Percentiles rank a stretch among this genome's conserved stretches.
Conservation (phyloP, 2,797 vertebrate genomes). For the Hypotaenidia okinawae region DNA sequence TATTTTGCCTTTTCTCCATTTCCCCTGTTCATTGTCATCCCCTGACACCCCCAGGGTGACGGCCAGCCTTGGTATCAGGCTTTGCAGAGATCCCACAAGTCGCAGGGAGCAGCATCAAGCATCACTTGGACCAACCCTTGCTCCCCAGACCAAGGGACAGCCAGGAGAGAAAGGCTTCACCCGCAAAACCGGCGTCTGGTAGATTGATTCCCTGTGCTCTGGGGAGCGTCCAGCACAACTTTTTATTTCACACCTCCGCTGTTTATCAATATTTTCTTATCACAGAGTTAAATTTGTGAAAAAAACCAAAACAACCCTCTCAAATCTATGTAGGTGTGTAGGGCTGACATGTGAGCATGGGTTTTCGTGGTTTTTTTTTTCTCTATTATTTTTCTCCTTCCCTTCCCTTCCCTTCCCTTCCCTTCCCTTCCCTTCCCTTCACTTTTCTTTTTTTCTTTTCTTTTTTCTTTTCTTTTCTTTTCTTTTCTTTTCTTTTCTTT, state of each 20-base stretch:
- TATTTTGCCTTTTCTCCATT: background rate
- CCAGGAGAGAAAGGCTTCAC: background rate
- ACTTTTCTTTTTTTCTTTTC: too few relatives aligned
- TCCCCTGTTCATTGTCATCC: background rate
- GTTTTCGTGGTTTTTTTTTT: background rate
- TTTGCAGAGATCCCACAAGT: background rate
- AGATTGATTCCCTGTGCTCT: background rate
- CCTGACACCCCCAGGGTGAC: background rate
- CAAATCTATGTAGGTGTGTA: accelerated
- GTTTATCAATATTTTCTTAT: background rate
- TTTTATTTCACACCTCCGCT: background rate
- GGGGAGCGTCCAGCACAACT: background rate
- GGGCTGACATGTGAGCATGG: background rate
- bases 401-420: too few relatives aligned
- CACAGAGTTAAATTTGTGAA: accelerated
- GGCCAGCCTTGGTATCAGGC: background rate
- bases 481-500: too few relatives aligned
- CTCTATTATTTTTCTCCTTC: background rate
- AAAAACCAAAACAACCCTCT: too few relatives aligned
- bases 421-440: too few relatives aligned
- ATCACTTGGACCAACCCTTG: accelerated
- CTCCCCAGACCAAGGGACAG: background rate
- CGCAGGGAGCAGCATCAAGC: background rate
- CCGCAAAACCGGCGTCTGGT: background rate
- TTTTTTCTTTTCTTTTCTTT: too few relatives aligned